phyloP scores from a whole-genome alignment of 2,797 vertebrate genomes.

The Vespertilio murinus region DNA sequence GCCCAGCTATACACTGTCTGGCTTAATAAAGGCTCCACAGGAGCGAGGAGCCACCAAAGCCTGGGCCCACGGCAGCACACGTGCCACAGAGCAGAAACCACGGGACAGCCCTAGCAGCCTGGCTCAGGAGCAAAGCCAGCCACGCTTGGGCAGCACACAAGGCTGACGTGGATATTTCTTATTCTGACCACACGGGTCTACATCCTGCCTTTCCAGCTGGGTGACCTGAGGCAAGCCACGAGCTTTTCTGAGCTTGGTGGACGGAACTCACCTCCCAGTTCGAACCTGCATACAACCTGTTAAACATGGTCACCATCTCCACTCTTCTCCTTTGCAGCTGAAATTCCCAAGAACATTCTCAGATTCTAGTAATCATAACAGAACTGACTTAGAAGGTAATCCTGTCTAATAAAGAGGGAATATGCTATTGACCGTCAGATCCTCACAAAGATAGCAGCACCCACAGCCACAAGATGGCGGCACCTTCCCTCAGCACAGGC shows the following conservation, averaged over 20 bases:
- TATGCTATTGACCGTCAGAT: too few species aligned
- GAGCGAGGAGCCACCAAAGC: not conserved
- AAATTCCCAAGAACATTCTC: not conserved
- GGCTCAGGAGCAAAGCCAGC: not conserved
- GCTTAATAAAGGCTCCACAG: not conserved
- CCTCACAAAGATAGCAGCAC: too few species aligned
- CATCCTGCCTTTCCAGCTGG: not conserved
- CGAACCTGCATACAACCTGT: not conserved
- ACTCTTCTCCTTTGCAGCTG: not conserved
- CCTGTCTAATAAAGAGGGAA: too few species aligned
- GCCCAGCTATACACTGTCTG: not conserved
- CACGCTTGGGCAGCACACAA: too few species aligned
- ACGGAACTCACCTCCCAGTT: not conserved
- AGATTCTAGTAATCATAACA: not conserved
- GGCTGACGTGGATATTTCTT: not conserved
- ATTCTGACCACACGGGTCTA: not conserved
- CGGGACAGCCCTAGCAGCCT: not conserved
- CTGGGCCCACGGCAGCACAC: not conserved
- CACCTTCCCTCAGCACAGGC: too few species aligned
- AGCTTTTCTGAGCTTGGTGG: not conserved
- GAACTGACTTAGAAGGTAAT: not conserved
- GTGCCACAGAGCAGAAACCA: not conserved
- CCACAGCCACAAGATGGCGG: too few species aligned
- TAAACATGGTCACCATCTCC: not conserved
- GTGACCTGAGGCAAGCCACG: not conserved